These are phyloP conservation scores for Eristalis intricaria DNA, from an alignment of 2,888 invertebrate species.

Conservation along the genomic window DNA sequence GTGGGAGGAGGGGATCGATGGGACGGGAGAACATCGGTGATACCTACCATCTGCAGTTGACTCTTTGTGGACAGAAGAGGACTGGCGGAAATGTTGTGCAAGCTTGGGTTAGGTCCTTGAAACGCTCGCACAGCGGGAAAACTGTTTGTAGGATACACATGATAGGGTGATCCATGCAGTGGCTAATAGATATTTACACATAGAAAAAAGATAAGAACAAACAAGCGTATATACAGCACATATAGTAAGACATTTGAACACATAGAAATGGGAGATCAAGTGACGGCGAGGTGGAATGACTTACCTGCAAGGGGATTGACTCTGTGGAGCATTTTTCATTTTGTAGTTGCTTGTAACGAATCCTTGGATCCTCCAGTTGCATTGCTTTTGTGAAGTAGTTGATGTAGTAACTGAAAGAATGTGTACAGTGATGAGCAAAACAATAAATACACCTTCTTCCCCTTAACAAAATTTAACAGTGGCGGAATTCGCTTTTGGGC, in stretches of 20 bases:
- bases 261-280: background rate
- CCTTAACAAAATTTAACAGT: too few relatives aligned
- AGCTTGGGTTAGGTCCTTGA: conserved; percentile 81
- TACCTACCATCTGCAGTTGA: conserved; percentile 74
- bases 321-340: conserved; percentile 83
- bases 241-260: background rate
- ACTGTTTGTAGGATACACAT: conserved; percentile 86
- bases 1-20: background rate
- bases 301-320: conserved; percentile 86
- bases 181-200: conserved; percentile 78
- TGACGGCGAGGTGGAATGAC: background rate
- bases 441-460: too few relatives aligned
- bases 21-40: background rate
- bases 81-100: conserved; percentile 80
- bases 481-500: too few relatives aligned
- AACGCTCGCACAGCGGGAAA: conserved; percentile 85
- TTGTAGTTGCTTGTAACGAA: conserved; percentile 83
- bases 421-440: too few relatives aligned
- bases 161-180: conserved; percentile 87
- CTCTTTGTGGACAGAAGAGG: conserved; percentile 79
- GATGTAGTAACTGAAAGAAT: conserved; percentile 86
- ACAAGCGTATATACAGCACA: conserved; percentile 39
- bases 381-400: conserved; percentile 88
- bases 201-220: conserved; percentile 69
- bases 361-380: conserved; percentile 89